Conservation (phyloP, 1,140 invertebrate species). For the Magallana gigas region DNA sequence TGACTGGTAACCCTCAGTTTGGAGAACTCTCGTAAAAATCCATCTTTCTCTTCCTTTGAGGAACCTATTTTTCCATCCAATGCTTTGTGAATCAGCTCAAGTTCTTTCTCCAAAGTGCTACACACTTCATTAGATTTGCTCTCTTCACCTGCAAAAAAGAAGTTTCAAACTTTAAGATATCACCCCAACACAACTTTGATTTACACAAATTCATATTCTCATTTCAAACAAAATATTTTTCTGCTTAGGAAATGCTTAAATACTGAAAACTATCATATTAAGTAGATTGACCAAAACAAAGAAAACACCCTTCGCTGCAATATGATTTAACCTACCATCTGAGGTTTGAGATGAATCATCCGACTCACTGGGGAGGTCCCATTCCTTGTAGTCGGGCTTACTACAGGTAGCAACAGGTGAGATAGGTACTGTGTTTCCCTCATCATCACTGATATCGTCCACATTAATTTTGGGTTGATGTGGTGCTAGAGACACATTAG, state of each 20-base stretch:
- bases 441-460: conserved; percentile 61
- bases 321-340: conserved; percentile 40
- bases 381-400: conserved; percentile 62
- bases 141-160: conserved; percentile 24
- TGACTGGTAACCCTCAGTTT: conserved; percentile 67
- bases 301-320: too few species aligned
- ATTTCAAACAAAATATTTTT: too few species aligned
- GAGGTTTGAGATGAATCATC: conserved; percentile 69
- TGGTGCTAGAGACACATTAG: conserved; percentile 77
- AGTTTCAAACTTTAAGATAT: too few species aligned
- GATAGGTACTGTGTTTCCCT: conserved; percentile 51
- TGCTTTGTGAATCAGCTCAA: conserved; percentile 70
- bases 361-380: conserved; percentile 71
- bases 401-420: conserved; percentile 11
- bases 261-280: too few species aligned
- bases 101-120: conserved; percentile 64
- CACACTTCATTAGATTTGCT: conserved; percentile 45
- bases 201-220: too few species aligned
- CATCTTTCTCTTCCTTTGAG: conserved; percentile 68
- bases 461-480: conserved; percentile 65
- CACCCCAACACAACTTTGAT: too few species aligned
- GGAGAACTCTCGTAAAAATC: conserved; percentile 69
- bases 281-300: too few species aligned
- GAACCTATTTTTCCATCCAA: conserved; percentile 69
- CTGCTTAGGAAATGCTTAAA: too few species aligned